Evolutionary conservation across 2,888 invertebrate genomes (phyloP).

Genomic region (Trissonchulus latispiculum): DNA sequence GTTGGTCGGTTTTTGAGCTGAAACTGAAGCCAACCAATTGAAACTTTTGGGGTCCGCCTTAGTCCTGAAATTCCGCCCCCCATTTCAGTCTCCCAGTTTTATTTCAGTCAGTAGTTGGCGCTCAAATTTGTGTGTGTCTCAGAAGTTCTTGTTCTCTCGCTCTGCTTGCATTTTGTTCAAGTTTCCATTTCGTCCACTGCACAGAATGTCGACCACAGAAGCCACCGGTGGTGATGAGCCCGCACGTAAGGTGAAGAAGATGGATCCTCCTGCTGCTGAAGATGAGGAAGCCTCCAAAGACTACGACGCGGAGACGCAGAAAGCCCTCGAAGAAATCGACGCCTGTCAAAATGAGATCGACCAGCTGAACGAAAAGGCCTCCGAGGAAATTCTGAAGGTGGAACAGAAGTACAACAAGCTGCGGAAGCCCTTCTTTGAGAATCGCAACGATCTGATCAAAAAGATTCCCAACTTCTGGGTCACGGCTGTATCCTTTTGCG

Average conservation of each 20-base stretch:
- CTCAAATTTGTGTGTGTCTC: no score
- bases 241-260: background rate
- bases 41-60: no score
- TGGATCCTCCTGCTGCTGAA: conserved; percentile 8
- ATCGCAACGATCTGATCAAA: conserved; percentile 63
- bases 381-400: conserved; percentile 64
- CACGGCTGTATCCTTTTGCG: conserved; percentile 63
- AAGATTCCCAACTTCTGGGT: conserved; percentile 73
- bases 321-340: conserved; percentile 65
- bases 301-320: conserved; percentile 55
- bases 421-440: conserved; percentile 64
- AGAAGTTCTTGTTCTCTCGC: no score
- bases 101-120: no score
- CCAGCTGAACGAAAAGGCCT: conserved; percentile 66
- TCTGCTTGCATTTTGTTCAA: no score
- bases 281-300: conserved; percentile 41
- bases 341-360: conserved; percentile 70
- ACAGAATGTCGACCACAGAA: no score
- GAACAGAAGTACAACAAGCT: conserved; percentile 72
- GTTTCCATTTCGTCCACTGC: no score
- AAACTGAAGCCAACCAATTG: no score
- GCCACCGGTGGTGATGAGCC: no score
- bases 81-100: no score
- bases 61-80: no score
- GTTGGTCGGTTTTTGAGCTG: no score